A percentile compares a stretch with the other conserved stretches of the same genome.
These are phyloP conservation scores for Pocota personata DNA, from an alignment of 2,888 invertebrate genomes.

Conservation along the genomic window DNA sequence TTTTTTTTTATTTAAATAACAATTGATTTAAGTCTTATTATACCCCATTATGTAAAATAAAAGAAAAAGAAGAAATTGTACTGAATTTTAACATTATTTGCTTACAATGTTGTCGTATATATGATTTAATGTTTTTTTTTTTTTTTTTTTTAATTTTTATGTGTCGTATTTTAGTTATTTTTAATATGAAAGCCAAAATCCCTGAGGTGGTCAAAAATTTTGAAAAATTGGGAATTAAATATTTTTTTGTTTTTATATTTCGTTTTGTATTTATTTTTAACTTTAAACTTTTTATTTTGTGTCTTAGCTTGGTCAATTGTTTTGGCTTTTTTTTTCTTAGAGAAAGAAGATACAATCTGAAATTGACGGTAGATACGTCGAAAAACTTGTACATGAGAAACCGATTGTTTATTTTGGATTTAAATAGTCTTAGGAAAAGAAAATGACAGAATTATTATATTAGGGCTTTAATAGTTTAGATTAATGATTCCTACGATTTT, in stretches of 20 bases:
- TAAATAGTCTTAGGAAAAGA: constrained; percentile 10
- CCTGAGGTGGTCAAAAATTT: constrained; percentile 71
- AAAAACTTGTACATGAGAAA: constrained; percentile 70
- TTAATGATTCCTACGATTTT: not conserved
- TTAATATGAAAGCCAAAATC: constrained; percentile 72
- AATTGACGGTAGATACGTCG: constrained; percentile 52
- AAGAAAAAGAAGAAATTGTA: constrained; percentile 51
- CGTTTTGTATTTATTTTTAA: constrained; percentile 33
- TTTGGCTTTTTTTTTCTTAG: constrained; percentile 9
- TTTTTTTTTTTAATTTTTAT: constrained; percentile 14
- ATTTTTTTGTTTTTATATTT: constrained; percentile 13
- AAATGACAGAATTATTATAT: not conserved
- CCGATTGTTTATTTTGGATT: constrained; percentile 61
- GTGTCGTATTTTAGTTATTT: constrained; percentile 42
- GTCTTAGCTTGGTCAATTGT: constrained; percentile 67
- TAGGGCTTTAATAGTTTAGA: not conserved
- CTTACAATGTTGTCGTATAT: constrained; percentile 36
- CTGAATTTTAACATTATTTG: constrained; percentile 51
- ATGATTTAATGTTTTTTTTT: constrained; percentile 16
- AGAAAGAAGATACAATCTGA: constrained; percentile 45
- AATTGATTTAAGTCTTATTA: constrained; percentile 56
- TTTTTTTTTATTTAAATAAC: constrained; percentile 41
- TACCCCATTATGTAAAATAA: constrained; percentile 41
- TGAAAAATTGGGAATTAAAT: constrained; percentile 41
- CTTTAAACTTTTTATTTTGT: constrained; percentile 16